Conservation (phyloP, 2,888 invertebrate species). For the Eurytoma adleriae region DNA sequence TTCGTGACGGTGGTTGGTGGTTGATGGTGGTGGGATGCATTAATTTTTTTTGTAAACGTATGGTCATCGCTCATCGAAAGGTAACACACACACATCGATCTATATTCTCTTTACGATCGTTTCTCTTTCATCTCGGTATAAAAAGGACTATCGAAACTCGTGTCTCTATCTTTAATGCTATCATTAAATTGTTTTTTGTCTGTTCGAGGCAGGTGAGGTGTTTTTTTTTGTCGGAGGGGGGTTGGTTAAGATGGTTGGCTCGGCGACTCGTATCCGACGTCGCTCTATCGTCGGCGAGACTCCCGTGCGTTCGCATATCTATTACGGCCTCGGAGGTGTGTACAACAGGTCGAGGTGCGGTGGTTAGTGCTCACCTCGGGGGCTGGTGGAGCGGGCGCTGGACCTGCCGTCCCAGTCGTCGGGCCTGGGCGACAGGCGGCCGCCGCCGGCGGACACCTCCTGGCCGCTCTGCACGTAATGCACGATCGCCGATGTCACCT, state of each 20-base stretch:
- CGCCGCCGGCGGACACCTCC: conserved; percentile 72
- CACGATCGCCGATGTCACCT: conserved; percentile 94
- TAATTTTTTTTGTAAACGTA: conserved; percentile 10
- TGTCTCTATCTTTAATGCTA: no score
- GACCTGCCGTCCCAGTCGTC: conserved; percentile 72
- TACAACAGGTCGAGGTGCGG: conserved; percentile 8
- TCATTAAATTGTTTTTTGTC: neutral
- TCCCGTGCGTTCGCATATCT: no score
- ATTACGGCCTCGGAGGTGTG: no score
- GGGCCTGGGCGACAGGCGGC: conserved; percentile 70
- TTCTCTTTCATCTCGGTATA: no score
- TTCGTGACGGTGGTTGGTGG: conserved; percentile 63
- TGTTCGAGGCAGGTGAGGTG: conserved; percentile 11
- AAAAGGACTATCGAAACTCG: no score
- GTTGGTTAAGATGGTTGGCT: conserved; percentile 5
- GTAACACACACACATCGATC: conserved; percentile 19
- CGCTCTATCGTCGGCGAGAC: no score
- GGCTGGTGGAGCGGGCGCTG: conserved; percentile 74
- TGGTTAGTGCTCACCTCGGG: conserved; percentile 75
- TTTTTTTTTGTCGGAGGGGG: conserved; percentile 12
- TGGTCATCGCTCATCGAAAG: conserved; percentile 12
- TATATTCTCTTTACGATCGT: no score
- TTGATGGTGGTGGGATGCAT: conserved; percentile 54
- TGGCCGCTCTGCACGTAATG: conserved; percentile 85
- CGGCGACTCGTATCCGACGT: neutral